These are phyloP conservation scores for Melanostigma gelatinosum DNA, from an alignment of 2,113 vertebrate genomes.

Conservation along the genomic window DNA sequence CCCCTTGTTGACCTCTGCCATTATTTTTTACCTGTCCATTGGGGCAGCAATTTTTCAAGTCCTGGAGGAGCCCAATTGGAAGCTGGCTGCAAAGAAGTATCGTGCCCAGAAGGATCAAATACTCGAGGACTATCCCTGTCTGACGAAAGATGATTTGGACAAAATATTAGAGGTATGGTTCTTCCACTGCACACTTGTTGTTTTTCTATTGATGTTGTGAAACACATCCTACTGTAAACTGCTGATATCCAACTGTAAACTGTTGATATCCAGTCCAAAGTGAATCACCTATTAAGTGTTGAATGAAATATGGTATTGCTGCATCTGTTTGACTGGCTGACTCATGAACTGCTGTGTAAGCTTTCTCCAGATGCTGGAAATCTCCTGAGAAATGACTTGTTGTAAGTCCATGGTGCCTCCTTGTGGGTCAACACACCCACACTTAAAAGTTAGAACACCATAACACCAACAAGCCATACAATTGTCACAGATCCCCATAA, in stretches of 20 bases:
- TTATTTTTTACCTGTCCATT: slow-evolving; percentile 99
- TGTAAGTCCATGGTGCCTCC: slow-evolving; percentile 1
- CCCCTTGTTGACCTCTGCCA: slow-evolving; percentile 95
- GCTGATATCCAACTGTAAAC: too few relatives aligned
- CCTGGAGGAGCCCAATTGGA: slow-evolving; percentile 95
- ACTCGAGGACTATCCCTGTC: slow-evolving; percentile 89
- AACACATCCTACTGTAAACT: neutral
- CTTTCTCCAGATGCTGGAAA: slow-evolving; percentile 13
- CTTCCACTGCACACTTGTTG: neutral
- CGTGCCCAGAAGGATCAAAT: slow-evolving; percentile 84
- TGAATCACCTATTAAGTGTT: neutral
- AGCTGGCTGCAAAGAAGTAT: slow-evolving; percentile 85
- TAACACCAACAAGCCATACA: neutral
- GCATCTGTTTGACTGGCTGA: neutral
- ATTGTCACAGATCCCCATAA: neutral
- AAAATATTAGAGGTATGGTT: slow-evolving; percentile 90
- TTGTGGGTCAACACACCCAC: slow-evolving; percentile 19
- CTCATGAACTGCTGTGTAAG: slow-evolving; percentile 27
- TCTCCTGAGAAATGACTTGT: slow-evolving; percentile 12
- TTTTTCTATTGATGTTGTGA: neutral
- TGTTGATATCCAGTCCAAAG: neutral
- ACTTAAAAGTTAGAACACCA: neutral
- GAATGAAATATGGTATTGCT: neutral
- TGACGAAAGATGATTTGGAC: slow-evolving; percentile 89
- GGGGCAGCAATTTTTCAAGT: slow-evolving; percentile 98